phyloP scores from a whole-genome alignment of 2,113 vertebrate genomes.

The Hippolais icterina region DNA sequence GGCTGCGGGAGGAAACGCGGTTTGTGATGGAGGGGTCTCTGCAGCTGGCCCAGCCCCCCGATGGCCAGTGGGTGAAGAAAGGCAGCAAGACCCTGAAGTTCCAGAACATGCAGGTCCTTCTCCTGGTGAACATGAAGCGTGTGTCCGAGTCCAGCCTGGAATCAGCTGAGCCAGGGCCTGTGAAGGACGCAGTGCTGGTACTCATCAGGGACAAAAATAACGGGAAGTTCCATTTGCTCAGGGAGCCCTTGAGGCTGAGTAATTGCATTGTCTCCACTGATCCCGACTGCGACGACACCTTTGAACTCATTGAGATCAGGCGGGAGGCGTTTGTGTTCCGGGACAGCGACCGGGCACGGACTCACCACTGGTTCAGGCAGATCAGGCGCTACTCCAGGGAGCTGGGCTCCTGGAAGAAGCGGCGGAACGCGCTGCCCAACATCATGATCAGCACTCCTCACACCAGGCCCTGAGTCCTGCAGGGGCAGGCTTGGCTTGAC shows the following conservation, averaged over 20 bases:
- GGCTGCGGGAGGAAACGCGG: conserved; percentile 84
- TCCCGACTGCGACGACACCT: conserved; percentile 86
- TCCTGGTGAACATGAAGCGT: conserved; percentile 81
- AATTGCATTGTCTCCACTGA: conserved; percentile 88
- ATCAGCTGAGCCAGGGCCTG: conserved; percentile 62
- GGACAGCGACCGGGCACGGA: conserved; percentile 84
- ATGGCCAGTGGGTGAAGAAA: conserved; percentile 90
- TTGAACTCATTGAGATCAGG: conserved; percentile 89
- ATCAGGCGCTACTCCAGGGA: conserved; percentile 82
- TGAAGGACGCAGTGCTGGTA: conserved; percentile 85
- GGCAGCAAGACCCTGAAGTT: conserved; percentile 91
- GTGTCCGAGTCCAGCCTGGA: conserved; percentile 62
- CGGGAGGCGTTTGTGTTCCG: conserved; percentile 88
- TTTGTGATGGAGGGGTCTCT: conserved; percentile 90
- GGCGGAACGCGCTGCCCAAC: conserved; percentile 89
- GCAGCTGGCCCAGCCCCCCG: conserved; percentile 86
- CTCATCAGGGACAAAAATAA: conserved; percentile 91
- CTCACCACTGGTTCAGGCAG: conserved; percentile 90
- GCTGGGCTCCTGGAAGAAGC: conserved; percentile 87
- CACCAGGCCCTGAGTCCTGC: conserved; percentile 79
- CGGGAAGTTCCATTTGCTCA: conserved; percentile 85
- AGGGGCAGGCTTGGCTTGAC: background rate
- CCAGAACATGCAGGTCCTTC: conserved; percentile 87
- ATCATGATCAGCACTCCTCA: conserved; percentile 92
- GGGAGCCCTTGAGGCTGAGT: conserved; percentile 86